phyloP scores from a whole-genome alignment of 2,797 vertebrate genomes.

The Oreochromis mossambicus region DNA sequence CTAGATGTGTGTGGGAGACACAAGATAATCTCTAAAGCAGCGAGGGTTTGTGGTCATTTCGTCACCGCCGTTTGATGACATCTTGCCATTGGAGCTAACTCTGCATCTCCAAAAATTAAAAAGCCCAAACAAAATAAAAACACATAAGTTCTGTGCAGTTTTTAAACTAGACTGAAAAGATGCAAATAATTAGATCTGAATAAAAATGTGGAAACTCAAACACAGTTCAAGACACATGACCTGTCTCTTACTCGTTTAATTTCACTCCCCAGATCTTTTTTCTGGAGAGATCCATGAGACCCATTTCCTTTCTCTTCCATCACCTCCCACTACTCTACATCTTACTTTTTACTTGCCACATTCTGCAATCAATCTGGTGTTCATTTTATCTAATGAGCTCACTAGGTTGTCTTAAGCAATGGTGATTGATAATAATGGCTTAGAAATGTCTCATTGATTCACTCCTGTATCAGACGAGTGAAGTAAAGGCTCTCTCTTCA shows the following conservation, averaged over 20 bases:
- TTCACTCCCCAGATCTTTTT: conserved; percentile 42
- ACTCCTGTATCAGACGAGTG: conserved; percentile 54
- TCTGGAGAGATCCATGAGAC: conserved; percentile 59
- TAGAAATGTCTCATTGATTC: conserved; percentile 62
- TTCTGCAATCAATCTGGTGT: conserved; percentile 70
- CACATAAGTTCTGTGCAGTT: background rate
- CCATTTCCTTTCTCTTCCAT: conserved; percentile 73
- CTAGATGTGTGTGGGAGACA: background rate
- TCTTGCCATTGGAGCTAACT: background rate
- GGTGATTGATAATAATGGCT: conserved; percentile 71
- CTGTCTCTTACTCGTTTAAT: conserved; percentile 48
- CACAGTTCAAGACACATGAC: conserved; percentile 13
- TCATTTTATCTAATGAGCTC: conserved; percentile 72
- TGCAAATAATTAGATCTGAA: background rate
- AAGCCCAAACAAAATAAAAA: background rate
- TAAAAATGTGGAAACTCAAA: background rate
- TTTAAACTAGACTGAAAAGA: background rate
- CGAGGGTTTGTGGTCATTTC: conserved; percentile 1
- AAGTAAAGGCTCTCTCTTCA: conserved; percentile 37
- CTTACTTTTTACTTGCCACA: conserved; percentile 60
- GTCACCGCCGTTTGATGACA: background rate
- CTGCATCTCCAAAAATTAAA: background rate
- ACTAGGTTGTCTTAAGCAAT: conserved; percentile 70
- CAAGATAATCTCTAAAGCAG: background rate
- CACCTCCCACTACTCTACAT: conserved; percentile 60